Evolutionary conservation across 2,113 vertebrate genomes (phyloP).

Genomic region (Peromyscus leucopus): DNA sequence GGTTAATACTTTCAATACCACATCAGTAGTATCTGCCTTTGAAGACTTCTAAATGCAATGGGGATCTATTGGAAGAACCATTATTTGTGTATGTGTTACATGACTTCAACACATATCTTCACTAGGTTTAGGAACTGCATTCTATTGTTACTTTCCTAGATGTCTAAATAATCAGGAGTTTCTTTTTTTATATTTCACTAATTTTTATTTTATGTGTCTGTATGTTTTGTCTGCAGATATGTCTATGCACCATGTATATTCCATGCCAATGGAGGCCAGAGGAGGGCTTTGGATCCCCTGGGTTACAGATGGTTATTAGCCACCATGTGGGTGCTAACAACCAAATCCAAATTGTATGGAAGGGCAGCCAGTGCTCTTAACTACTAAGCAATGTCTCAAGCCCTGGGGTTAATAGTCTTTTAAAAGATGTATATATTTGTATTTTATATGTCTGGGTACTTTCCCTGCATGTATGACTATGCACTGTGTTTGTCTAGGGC

Average conservation of each 20-base stretch:
- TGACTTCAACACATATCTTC: not conserved
- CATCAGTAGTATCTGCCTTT: not conserved
- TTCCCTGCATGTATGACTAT: not conserved
- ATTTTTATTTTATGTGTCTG: not conserved
- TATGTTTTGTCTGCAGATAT: not conserved
- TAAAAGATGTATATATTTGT: not conserved
- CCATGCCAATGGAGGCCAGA: not conserved
- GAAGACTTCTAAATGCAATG: not conserved
- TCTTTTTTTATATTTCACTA: not conserved
- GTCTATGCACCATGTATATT: not conserved
- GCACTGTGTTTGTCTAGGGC: not conserved
- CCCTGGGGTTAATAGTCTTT: not conserved
- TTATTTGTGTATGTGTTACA: not conserved
- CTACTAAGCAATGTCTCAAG: not conserved
- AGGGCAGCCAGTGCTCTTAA: not conserved
- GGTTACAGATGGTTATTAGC: not conserved
- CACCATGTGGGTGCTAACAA: not conserved
- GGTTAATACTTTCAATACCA: not conserved
- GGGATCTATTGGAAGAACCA: not conserved
- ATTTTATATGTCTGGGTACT: not conserved
- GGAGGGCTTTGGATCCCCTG: not conserved
- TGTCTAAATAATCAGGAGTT: not conserved
- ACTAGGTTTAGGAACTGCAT: slow-evolving; percentile 25
- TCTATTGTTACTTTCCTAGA: not conserved
- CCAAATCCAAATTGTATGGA: not conserved